Evolutionary conservation across 1,140 invertebrate genomes (phyloP).

Genomic region (Octopus sinensis): DNA sequence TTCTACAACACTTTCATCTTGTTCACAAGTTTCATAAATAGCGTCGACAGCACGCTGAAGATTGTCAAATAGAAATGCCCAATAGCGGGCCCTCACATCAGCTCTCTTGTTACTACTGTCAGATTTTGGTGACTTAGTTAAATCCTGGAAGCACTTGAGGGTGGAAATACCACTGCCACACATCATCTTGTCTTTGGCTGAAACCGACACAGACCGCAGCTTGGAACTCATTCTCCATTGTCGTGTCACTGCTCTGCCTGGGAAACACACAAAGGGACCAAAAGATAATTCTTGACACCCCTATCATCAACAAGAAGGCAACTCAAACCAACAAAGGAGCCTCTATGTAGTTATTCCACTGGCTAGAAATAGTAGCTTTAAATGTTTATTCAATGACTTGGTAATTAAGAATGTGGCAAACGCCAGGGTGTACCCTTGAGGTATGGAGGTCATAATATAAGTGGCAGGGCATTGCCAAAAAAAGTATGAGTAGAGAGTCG

Average conservation of each 20-base stretch:
- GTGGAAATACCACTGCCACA: not conserved
- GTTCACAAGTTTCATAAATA: conserved; percentile 67
- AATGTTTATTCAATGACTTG: not conserved
- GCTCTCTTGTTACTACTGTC: conserved; percentile 37
- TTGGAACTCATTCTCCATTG: not conserved
- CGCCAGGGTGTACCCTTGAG: too few species aligned
- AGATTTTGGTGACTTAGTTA: conserved; percentile 48
- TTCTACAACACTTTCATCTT: conserved; percentile 65
- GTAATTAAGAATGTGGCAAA: not conserved
- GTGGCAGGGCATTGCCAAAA: too few species aligned
- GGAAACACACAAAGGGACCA: not conserved
- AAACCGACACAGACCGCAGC: conserved; percentile 10
- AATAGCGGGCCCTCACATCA: conserved; percentile 84
- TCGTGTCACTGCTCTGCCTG: conserved; percentile 3
- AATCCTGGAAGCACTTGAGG: conserved; percentile 23
- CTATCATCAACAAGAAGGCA: not conserved
- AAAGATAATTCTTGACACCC: not conserved
- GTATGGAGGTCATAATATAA: too few species aligned
- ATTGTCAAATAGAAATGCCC: conserved; percentile 92
- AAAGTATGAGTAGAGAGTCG: too few species aligned
- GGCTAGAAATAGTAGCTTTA: not conserved
- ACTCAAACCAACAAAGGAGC: not conserved
- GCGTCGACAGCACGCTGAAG: conserved; percentile 81
- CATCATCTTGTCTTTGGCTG: conserved; percentile 8
- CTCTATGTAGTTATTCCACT: not conserved